Percentiles rank a stretch among this genome's conserved stretches.
These are phyloP conservation scores for Amblyraja radiata DNA, from an alignment of 2,797 vertebrate species.

Conservation along the genomic window DNA sequence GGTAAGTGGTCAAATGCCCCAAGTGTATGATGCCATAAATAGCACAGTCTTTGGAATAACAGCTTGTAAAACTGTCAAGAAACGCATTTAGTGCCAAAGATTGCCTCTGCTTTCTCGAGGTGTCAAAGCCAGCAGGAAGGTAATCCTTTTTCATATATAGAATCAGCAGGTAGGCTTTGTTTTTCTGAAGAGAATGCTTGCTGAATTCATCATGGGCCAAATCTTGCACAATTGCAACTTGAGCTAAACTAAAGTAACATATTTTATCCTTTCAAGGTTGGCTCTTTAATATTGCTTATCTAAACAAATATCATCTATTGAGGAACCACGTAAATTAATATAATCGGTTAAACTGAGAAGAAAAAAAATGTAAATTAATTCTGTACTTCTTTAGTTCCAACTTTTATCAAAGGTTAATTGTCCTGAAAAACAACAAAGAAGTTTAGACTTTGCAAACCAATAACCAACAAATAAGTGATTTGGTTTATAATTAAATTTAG, in stretches of 20 bases:
- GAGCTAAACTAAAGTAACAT: too few species aligned
- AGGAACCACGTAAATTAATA: background rate
- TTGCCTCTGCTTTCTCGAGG: conserved; percentile 48
- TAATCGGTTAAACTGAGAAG: too few species aligned
- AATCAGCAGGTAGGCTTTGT: conserved; percentile 23
- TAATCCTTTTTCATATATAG: conserved; percentile 43
- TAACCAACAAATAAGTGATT: background rate
- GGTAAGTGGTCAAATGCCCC: conserved; percentile 48
- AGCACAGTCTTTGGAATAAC: conserved; percentile 51
- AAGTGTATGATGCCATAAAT: conserved; percentile 55
- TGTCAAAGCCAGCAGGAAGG: conserved; percentile 29
- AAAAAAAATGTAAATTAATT: background rate
- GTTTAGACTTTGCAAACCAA: background rate
- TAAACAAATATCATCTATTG: background rate
- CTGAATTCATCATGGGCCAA: conserved; percentile 28
- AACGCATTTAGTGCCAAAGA: conserved; percentile 50
- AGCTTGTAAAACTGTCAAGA: conserved; percentile 61
- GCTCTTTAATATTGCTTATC: background rate
- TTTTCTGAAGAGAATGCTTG: conserved; percentile 11
- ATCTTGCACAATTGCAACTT: background rate
- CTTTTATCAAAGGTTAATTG: background rate
- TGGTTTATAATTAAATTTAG: too few species aligned
- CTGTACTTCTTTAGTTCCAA: background rate
- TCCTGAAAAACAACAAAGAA: background rate
- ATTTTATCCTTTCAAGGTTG: background rate